Conservation (phyloP, 2,888 invertebrate genomes). For the Schizaphis graminum region DNA sequence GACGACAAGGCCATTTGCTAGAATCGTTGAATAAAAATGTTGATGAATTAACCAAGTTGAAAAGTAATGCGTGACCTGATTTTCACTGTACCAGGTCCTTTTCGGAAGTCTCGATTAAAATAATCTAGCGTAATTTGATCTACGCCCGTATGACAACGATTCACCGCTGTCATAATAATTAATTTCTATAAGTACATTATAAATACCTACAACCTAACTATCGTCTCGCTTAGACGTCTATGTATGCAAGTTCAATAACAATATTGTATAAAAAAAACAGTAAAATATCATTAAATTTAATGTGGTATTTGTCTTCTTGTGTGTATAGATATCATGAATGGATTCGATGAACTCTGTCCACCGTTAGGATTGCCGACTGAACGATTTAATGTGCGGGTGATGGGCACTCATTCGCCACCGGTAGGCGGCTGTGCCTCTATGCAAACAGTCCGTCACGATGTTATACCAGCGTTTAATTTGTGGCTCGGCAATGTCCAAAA, state of each 20-base stretch:
- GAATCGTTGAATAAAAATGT: background rate
- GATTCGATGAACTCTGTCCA: background rate
- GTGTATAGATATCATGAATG: background rate
- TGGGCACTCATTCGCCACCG: background rate
- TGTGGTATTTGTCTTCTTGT: background rate
- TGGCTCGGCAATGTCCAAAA: background rate
- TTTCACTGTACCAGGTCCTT: background rate
- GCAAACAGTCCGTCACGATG: fast-evolving
- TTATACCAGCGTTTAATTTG: background rate
- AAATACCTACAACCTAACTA: background rate
- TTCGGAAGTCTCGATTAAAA: background rate
- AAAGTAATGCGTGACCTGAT: background rate
- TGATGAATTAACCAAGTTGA: background rate
- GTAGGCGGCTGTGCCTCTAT: background rate
- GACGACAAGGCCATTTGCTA: background rate
- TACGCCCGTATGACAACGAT: background rate
- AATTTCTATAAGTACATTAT: background rate
- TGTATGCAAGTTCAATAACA: background rate
- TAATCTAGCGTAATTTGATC: background rate
- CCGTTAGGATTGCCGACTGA: background rate
- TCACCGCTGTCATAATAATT: background rate
- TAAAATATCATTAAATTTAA: background rate
- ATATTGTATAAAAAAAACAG: background rate
- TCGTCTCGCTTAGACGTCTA: background rate
- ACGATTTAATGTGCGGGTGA: background rate